Conservation (phyloP, 2,113 vertebrate genomes). For the Nestor notabilis region DNA sequence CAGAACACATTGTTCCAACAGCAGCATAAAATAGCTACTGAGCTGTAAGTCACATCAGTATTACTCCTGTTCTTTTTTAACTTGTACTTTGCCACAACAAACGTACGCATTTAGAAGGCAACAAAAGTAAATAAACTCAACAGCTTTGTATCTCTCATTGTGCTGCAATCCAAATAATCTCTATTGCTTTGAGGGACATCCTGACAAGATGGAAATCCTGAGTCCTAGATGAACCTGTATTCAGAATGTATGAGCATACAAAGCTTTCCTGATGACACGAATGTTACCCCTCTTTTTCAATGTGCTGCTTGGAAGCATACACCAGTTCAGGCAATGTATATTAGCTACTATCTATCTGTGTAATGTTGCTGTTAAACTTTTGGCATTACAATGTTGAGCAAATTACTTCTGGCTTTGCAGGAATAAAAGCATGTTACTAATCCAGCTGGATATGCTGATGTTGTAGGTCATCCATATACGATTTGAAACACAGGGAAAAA, state of each 20-base stretch:
- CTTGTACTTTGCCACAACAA: not conserved
- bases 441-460: not conserved
- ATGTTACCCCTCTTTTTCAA: not conserved
- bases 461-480: not conserved
- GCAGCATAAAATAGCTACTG: not conserved
- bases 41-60: not conserved
- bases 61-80: not conserved
- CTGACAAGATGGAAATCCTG: not conserved
- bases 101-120: not conserved
- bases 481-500: not conserved
- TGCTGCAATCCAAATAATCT: not conserved
- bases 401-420: not conserved
- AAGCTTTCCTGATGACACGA: not conserved
- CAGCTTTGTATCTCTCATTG: not conserved
- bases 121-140: not conserved
- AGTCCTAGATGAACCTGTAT: not conserved
- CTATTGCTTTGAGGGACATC: not conserved
- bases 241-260: not conserved
- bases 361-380: not conserved
- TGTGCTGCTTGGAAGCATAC: not conserved
- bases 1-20: slow-evolving; percentile 18
- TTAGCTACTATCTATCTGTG: not conserved
- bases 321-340: not conserved
- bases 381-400: not conserved
- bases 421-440: not conserved